Base-by-base conservation (phyloP, 2,113 vertebrate genomes). In the Ophiodon elongatus region DNA sequence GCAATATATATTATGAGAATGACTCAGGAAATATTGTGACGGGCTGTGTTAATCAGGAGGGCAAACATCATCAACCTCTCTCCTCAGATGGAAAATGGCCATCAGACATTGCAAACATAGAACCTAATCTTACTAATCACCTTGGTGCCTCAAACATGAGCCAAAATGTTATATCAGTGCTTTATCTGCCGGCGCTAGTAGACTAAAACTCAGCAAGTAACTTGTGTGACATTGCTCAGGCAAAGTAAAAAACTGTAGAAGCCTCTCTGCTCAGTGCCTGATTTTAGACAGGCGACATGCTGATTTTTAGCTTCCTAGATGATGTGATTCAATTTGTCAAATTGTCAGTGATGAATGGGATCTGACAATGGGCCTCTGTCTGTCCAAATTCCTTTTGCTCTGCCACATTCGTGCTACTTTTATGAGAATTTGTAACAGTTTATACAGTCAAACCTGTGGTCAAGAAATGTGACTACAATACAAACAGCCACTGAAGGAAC, bases 191-290 rank as follows among this genome's bases (percentile, higher is more conserved):
- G n/a, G 29, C 1, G 4, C 23, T 19, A 63, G 13, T 4, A 1
- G 25, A 50, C 29, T 68, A 25, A 73, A 68, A 76, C 47, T 45
- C 21, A 5, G 29, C 59, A 80, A 59, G 35, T 13, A 41, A 41
- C 45, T 71, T n/a, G 43, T 71, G 37, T 63, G 73, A 72, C 65
- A 69, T 60, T 52, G 23, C 14, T 75, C 70, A 57, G 29, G 27
- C 43, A 57, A 71, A 59, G n/a, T 11, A 4, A 25, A 57, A 52
- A 63, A 25, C 56, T 31, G 6, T 2, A 0, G 15, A 75, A 39
- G 60, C 50, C 45, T 67, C 27, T 31, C 27, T 31, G 37, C 33
- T 11, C 60, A 27, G 65, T 37, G 43, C 14, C 75, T 52, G n/a
- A 54, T 73, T 83, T 69, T 69, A 88, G 62, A 29, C 5, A 1